Evolutionary conservation across 2,113 vertebrate species (phyloP), one percentile per base, ranked within the genome.

Genomic region (Noturus placidus): DNA sequence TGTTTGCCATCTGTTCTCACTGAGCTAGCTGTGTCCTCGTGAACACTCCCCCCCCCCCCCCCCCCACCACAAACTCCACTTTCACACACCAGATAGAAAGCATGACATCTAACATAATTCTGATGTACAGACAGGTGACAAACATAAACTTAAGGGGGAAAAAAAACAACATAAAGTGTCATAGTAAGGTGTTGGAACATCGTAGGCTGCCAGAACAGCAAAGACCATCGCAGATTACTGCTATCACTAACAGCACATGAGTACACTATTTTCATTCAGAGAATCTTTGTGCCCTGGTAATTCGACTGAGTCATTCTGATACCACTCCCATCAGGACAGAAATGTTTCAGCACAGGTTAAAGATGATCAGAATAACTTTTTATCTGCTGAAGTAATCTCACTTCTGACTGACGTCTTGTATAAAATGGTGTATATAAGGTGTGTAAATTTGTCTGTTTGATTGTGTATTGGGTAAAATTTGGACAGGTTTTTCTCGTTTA

Each of bases 1-100:
- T 88, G 87, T 81, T 84, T 67, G 8, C 86, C 85, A 80, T 89
- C 86, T 84, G 63, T 85, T 87, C 72, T 80, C 59, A 70, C 46
- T 63, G 54, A 61, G 65, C 50, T 72, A 25, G 86, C 77, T 74
- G 84, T 86, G 81, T 56, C n/a, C 59, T 59, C 59, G 77, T 65
- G 81, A 79, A 70, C 69, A 70, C 79, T 30, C 77, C 38, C 77
- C 57, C 69, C 56, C 52, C 54, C 69, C 59, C 79, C 25, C 77
- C 38, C 77, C 57, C 69, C 56, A 61, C 54, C 82, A 82, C 67
- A 70, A 79, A 9, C 42, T 50, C 42, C 33, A 57, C 15, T 59
- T 30, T 33, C n/a, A n/a, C 46, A 65, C 38, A 17, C 56, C 46
- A 38, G 42, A 83, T 33, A 27, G 25, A 38, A 56, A 56, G 33